A percentile compares a stretch with the other conserved stretches of the same genome.
Conservation (phyloP, 2,113 vertebrate species). For the Paradisaea rubra region DNA sequence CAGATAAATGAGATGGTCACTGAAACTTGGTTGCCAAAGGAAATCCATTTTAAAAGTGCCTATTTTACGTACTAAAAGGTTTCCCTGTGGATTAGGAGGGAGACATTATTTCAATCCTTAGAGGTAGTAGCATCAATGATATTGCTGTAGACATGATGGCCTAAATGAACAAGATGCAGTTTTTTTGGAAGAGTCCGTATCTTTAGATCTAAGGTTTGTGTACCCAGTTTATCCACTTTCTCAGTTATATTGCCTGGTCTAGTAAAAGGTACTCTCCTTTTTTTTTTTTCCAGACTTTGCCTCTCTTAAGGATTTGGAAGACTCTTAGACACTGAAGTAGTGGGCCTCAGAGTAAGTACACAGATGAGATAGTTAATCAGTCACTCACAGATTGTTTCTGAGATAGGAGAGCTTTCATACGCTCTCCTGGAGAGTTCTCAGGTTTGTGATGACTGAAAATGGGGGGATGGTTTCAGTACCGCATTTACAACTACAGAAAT, state of each 20-base stretch:
- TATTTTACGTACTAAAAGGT: not conserved
- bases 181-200: not conserved
- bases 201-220: not conserved
- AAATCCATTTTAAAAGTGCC: not conserved
- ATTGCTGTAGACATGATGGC: not conserved
- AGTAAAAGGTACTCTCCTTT: not conserved
- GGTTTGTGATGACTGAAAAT: not conserved
- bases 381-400: constrained; percentile 5
- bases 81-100: not conserved
- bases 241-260: not conserved
- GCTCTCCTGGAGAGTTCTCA: not conserved
- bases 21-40: not conserved
- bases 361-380: constrained; percentile 43
- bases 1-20: not conserved
- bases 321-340: not conserved
- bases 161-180: not conserved
- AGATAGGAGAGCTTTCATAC: not conserved
- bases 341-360: not conserved
- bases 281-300: not conserved
- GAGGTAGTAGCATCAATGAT: not conserved
- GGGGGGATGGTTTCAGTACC: not conserved
- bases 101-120: not conserved
- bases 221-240: not conserved
- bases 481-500: not conserved
- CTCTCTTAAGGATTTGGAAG: not conserved